Base-by-base conservation (phyloP, 2,797 vertebrate species). In the Alectoris magna region DNA sequence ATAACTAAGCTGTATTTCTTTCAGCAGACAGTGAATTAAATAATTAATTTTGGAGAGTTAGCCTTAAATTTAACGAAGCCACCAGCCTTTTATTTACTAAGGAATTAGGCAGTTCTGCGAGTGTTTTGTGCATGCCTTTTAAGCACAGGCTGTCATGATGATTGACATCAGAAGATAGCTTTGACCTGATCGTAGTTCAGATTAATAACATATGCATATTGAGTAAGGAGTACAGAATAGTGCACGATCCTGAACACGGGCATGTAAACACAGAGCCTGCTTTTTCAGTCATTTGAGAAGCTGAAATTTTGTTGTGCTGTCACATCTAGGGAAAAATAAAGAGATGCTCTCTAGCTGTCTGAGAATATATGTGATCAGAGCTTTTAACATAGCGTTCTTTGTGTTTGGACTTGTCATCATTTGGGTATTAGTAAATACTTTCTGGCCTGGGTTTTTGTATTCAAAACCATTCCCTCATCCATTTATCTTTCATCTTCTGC, bases 401-500 rank as follows among this genome's bases (percentile, higher is more conserved):
- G 87, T 94, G 77, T 96, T 95, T 87, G 84, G 84, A 85, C 93
- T 96, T 95, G 90, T 95, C 91, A 93, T 97, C 94, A 60, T 96
- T 95, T 78, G 69, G 83, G 90, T 95, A 59, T 94, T 97, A 95
- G 97, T 91, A 95, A 97, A 93, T 97, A 93, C 84, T 92, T 96
- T 89, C 95, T 95, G 71, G 58, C 94, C 93, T 95, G 81, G 85
- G 92, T 95, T 97, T 97, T 96, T 97, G 94, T 97, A 90, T 97
- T 94, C 92, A 43, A 95, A 97, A 85, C 94, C 88, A 80, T 90
- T 93, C 94, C 74, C 62, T 92, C 53, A 80, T 92, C 94, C 95
- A 74, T 97, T 97, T 97, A 93, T 97, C 96, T 95, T 97, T 96
- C 91, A 95, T 97, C 94, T 96, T 93, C 93, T 97, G 94, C 93